These are phyloP conservation scores for Willisornis vidua DNA, from an alignment of 2,113 vertebrate genomes.

Conservation along the genomic window DNA sequence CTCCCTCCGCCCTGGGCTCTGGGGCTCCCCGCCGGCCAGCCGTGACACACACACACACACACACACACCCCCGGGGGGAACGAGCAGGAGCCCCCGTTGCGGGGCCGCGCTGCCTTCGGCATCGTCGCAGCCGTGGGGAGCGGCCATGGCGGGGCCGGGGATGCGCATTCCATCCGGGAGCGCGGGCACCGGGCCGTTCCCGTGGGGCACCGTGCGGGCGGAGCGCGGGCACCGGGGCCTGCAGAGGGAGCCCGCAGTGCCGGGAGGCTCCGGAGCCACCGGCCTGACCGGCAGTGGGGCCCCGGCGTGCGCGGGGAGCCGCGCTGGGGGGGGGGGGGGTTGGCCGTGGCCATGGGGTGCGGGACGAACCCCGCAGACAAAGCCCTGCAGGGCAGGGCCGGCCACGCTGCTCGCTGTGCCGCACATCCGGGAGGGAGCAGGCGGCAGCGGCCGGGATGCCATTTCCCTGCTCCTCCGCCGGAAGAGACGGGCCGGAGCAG, in stretches of 20 bases:
- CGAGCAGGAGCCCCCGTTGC: background rate
- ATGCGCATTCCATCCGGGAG: background rate
- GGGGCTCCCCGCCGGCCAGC: background rate
- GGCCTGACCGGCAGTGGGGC: background rate
- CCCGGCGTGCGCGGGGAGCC: background rate
- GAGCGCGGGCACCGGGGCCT: background rate
- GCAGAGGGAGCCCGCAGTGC: conserved; percentile 12
- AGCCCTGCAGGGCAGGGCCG: background rate
- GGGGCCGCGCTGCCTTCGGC: background rate
- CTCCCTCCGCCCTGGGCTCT: background rate
- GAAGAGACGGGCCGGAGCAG: background rate
- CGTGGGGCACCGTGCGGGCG: background rate
- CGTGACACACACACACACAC: background rate
- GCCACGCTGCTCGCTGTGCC: background rate
- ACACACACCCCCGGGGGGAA: background rate
- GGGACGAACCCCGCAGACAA: background rate
- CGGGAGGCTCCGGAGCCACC: background rate
- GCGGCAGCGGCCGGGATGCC: background rate
- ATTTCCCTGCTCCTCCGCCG: conserved; percentile 9
- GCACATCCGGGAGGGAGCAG: background rate
- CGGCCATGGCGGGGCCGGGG: background rate
- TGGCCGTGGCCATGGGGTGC: fast-evolving
- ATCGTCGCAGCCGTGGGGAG: background rate
- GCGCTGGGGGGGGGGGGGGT: background rate
- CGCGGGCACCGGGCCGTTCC: background rate